These are phyloP conservation scores for Jaculus jaculus DNA, from an alignment of 2,113 vertebrate genomes.

Conservation along the genomic window DNA sequence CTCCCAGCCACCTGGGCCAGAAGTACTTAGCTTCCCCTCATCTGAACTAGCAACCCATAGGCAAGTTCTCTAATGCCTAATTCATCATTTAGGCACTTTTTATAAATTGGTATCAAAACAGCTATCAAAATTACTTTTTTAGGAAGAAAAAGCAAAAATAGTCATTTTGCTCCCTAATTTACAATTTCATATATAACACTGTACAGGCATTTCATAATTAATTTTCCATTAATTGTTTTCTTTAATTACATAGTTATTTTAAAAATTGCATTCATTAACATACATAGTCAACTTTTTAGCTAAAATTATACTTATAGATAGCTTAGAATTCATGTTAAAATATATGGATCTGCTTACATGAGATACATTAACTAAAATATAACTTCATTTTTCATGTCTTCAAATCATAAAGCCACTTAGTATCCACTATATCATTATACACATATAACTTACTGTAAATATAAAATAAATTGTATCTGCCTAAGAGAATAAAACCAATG, in stretches of 20 bases:
- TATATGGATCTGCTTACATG: neutral
- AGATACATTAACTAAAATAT: neutral
- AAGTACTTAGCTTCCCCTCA: neutral
- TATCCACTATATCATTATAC: slow-evolving; percentile 60
- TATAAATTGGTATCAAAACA: neutral
- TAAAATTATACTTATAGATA: neutral
- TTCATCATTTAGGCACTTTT: neutral
- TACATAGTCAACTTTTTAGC: neutral
- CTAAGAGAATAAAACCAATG: slow-evolving; percentile 28
- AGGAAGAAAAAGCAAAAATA: neutral
- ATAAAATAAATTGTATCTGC: slow-evolving; percentile 66
- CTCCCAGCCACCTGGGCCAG: neutral
- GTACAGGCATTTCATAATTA: neutral
- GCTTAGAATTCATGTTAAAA: neutral
- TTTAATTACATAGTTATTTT: neutral
- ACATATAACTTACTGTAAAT: slow-evolving; percentile 61
- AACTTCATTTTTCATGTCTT: slow-evolving; percentile 11
- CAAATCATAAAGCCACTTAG: neutral
- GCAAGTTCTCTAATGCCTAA: neutral
- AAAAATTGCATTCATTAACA: neutral
- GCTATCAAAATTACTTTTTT: neutral
- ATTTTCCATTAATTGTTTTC: neutral
- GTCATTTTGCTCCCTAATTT: neutral
- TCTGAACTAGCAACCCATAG: neutral
- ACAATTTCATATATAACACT: neutral